A percentile compares a stretch with the other conserved stretches of the same genome.
These are phyloP conservation scores for Phaethornis superciliosus DNA, from an alignment of 2,113 vertebrate genomes.

Conservation along the genomic window DNA sequence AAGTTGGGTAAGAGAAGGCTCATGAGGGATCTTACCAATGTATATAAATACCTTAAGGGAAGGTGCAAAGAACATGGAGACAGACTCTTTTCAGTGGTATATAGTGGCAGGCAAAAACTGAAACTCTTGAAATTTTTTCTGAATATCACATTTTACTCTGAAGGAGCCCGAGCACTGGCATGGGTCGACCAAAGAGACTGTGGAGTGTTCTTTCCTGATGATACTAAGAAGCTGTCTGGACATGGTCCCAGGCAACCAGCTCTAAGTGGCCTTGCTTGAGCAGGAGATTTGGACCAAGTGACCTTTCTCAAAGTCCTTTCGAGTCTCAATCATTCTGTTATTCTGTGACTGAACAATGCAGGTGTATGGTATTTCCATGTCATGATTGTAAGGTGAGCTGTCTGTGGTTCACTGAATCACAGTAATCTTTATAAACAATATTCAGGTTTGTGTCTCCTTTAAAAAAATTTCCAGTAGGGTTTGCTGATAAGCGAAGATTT, in stretches of 20 bases:
- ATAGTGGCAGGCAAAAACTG: not conserved
- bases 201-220: not conserved
- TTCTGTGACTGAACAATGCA: not conserved
- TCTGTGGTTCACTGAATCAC: not conserved
- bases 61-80: not conserved
- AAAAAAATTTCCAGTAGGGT: not conserved
- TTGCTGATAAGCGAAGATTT: not conserved
- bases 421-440: not conserved
- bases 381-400: not conserved
- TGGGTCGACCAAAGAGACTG: not conserved
- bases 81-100: not conserved
- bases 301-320: not conserved
- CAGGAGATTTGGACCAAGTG: not conserved
- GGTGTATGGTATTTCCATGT: not conserved
- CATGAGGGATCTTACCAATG: not conserved
- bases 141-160: not conserved
- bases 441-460: not conserved
- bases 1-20: not conserved
- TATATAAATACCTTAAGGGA: not conserved
- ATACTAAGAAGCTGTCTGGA: not conserved
- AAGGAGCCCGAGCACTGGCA: rapidly evolving
- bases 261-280: not conserved
- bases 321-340: not conserved
- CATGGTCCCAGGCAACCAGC: not conserved
- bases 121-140: not conserved